phyloP scores from a whole-genome alignment of 1,140 invertebrate genomes.

The Schlechtendalia chinensis region DNA sequence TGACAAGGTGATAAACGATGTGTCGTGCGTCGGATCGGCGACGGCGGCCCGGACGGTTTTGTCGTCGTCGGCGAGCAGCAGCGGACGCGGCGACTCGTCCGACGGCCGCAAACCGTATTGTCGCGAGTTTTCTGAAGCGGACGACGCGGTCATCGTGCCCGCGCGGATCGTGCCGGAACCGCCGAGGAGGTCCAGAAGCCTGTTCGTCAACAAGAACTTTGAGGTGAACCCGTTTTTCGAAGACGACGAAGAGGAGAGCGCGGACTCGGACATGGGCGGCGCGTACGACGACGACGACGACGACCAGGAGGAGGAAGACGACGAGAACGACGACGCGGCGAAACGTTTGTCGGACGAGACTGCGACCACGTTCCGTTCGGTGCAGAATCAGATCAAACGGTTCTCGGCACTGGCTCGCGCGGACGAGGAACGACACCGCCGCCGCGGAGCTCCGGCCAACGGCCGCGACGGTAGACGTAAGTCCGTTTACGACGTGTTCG shows the following conservation, averaged over 20 bases:
- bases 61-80: constrained; percentile 61
- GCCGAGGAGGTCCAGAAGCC: constrained; percentile 61
- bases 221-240: constrained; percentile 61
- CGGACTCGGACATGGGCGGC: constrained; percentile 62
- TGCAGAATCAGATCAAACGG: constrained; percentile 57
- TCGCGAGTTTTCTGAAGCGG: constrained; percentile 22
- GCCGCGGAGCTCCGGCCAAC: constrained; percentile 43
- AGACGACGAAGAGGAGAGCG: constrained; percentile 65
- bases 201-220: constrained; percentile 57
- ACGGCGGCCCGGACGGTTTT: neutral
- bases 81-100: constrained; percentile 67
- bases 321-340: constrained; percentile 55
- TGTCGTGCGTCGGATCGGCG: constrained; percentile 53
- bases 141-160: constrained; percentile 64
- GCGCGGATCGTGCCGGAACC: constrained; percentile 65
- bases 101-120: neutral
- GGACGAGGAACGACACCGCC: constrained; percentile 51
- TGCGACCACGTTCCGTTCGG: constrained; percentile 56
- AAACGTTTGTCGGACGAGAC: constrained; percentile 52
- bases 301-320: neutral
- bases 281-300: constrained; percentile 21
- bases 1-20: constrained; percentile 79
- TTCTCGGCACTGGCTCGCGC: constrained; percentile 57
- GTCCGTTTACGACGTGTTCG: constrained; percentile 24
- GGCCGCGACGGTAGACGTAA: constrained; percentile 51